Percentiles rank a stretch among this genome's conserved stretches.
Evolutionary conservation across 1,140 invertebrate species (phyloP).

Genomic region (Papilio helenus): DNA sequence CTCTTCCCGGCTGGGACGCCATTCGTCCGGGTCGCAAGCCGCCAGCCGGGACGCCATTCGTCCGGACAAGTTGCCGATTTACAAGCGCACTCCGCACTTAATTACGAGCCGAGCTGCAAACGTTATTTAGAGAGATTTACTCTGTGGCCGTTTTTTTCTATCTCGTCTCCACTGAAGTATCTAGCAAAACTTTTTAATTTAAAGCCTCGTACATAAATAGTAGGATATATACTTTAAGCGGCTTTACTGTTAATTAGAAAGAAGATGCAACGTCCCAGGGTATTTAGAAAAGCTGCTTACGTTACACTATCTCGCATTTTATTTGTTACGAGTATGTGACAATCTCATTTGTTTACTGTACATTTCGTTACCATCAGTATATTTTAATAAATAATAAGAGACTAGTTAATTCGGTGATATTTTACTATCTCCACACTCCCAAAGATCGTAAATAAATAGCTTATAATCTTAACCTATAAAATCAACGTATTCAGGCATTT

Average conservation of each 20-base stretch:
- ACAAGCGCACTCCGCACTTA: constrained; percentile 32
- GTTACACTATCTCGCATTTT: neutral
- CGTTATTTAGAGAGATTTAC: constrained; percentile 37
- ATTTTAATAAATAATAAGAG: neutral
- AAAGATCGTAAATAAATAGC: too few relatives aligned
- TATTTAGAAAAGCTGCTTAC: neutral
- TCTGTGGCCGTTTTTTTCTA: constrained; percentile 10
- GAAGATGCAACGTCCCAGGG: neutral
- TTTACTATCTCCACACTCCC: too few relatives aligned
- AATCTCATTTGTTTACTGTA: neutral
- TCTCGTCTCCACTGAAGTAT: neutral
- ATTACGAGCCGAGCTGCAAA: constrained; percentile 30
- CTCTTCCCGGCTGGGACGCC: neutral
- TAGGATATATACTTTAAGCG: neutral
- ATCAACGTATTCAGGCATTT: neutral
- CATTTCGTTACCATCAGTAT: neutral
- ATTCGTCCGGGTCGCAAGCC: neutral
- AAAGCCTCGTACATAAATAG: constrained; percentile 16
- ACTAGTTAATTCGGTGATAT: too few relatives aligned
- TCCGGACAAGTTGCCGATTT: constrained; percentile 34
- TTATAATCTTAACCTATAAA: too few relatives aligned
- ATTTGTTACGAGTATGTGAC: neutral
- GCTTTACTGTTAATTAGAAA: constrained; percentile 12
- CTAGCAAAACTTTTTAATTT: constrained; percentile 12
- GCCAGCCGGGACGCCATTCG: constrained; percentile 2